Evolutionary conservation across 2,797 vertebrate species (phyloP).

Genomic region (Pseudocheirus occidentalis): DNA sequence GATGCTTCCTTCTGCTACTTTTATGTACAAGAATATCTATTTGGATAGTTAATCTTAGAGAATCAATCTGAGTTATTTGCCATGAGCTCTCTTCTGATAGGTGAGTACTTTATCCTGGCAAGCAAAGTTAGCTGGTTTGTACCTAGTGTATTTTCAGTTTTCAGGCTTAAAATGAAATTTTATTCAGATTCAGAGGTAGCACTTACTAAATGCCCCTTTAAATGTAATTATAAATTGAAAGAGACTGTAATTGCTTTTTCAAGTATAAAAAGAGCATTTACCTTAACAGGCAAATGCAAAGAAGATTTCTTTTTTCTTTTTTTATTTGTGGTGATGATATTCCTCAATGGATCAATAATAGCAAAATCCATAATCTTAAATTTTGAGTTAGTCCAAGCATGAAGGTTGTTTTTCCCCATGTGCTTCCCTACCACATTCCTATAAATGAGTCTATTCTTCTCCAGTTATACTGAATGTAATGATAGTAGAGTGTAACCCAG

Average conservation of each 20-base stretch:
- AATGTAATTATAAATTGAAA: neutral
- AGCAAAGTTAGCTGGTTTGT: neutral
- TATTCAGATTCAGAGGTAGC: neutral
- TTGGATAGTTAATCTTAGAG: neutral
- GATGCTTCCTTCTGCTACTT: neutral
- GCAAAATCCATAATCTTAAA: neutral
- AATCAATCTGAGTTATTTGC: neutral
- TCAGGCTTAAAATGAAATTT: neutral
- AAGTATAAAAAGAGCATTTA: neutral
- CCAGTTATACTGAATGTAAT: neutral
- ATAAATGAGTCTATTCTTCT: neutral
- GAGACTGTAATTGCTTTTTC: neutral
- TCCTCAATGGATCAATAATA: neutral
- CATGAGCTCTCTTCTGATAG: neutral
- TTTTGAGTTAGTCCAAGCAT: neutral
- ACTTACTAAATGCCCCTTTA: neutral
- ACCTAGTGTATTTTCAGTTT: neutral
- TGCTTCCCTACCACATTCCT: neutral
- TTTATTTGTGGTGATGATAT: neutral
- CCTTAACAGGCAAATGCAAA: neutral
- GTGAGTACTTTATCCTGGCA: neutral
- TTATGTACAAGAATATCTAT: neutral
- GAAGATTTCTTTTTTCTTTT: neutral
- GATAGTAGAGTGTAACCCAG: neutral
- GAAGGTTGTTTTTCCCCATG: neutral